Conservation (phyloP, 2,113 vertebrate species). For the Acanthochromis polyacanthus region DNA sequence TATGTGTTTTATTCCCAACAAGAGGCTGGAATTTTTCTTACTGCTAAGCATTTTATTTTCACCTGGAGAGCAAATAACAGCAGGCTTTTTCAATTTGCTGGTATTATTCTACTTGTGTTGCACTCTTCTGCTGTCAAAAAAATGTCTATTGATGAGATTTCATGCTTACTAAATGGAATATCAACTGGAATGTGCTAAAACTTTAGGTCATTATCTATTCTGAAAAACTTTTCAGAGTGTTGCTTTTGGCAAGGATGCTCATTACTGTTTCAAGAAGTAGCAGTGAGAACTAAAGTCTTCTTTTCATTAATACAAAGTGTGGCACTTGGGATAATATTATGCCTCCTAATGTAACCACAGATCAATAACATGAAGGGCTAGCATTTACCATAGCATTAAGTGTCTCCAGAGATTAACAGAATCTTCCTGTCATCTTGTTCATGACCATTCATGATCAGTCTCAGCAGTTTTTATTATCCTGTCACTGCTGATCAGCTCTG, state of each 20-base stretch:
- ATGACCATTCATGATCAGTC: slow-evolving; percentile 56
- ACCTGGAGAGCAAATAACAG: slow-evolving; percentile 21
- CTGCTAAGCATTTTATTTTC: slow-evolving; percentile 5
- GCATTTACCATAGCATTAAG: slow-evolving; percentile 37
- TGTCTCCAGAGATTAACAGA: slow-evolving; percentile 38
- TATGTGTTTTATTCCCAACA: slow-evolving; percentile 16
- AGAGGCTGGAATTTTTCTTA: neutral
- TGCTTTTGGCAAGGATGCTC: neutral
- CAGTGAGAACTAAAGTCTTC: neutral
- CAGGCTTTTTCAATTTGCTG: slow-evolving; percentile 35
- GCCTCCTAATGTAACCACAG: slow-evolving; percentile 45
- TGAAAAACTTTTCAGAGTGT: neutral
- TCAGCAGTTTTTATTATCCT: slow-evolving; percentile 32
- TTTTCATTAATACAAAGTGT: slow-evolving; percentile 23
- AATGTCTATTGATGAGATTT: slow-evolving; percentile 10
- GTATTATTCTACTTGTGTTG: slow-evolving; percentile 24
- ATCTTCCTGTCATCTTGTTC: slow-evolving; percentile 37
- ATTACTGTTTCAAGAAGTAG: neutral
- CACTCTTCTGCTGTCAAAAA: slow-evolving; percentile 39
- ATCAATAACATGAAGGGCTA: slow-evolving; percentile 49
- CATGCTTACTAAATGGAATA: slow-evolving; percentile 20
- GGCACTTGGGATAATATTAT: slow-evolving; percentile 44
- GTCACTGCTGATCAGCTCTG: slow-evolving; percentile 25
- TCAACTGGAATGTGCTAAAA: slow-evolving; percentile 17
- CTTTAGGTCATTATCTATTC: slow-evolving; percentile 13